Conservation (phyloP, 1,140 invertebrate genomes). For the Neodiprion fabricii region DNA sequence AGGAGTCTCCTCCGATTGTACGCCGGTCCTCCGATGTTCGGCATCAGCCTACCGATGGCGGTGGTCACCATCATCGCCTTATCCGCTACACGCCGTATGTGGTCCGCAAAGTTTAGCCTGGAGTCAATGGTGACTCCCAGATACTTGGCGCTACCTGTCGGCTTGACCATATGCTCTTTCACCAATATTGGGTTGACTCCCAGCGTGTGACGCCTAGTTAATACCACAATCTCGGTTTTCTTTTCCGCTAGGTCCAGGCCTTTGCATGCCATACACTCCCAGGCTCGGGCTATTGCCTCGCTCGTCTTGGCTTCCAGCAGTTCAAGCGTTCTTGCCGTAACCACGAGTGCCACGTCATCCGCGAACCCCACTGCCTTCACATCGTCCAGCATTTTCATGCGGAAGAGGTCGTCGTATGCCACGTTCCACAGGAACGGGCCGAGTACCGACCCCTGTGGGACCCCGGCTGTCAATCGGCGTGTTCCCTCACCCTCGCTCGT, state of each 20-base stretch:
- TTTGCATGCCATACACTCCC: background rate
- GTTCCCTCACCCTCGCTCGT: conserved; percentile 8
- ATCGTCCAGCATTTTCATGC: conserved; percentile 23
- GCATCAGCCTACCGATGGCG: background rate
- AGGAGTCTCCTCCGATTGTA: background rate
- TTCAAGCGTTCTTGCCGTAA: conserved; percentile 20
- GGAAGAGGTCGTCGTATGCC: conserved; percentile 21
- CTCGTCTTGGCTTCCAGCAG: conserved; percentile 3
- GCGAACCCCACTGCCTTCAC: conserved; percentile 33
- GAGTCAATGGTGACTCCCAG: background rate
- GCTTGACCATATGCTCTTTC: background rate
- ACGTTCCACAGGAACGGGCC: conserved; percentile 40
- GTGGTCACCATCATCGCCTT: background rate
- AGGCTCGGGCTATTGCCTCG: background rate
- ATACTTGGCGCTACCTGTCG: background rate
- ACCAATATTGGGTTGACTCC: background rate
- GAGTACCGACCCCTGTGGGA: conserved; percentile 47
- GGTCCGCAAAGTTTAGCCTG: background rate
- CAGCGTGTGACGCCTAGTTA: conserved; percentile 10
- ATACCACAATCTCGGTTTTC: conserved; percentile 28
- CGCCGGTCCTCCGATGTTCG: background rate
- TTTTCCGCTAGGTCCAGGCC: conserved; percentile 17
- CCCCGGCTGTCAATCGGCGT: conserved; percentile 26
- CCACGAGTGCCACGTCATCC: conserved; percentile 37
- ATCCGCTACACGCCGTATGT: background rate